Conservation (phyloP, 1,140 invertebrate genomes). For the Anagrus nilaparvatae region DNA sequence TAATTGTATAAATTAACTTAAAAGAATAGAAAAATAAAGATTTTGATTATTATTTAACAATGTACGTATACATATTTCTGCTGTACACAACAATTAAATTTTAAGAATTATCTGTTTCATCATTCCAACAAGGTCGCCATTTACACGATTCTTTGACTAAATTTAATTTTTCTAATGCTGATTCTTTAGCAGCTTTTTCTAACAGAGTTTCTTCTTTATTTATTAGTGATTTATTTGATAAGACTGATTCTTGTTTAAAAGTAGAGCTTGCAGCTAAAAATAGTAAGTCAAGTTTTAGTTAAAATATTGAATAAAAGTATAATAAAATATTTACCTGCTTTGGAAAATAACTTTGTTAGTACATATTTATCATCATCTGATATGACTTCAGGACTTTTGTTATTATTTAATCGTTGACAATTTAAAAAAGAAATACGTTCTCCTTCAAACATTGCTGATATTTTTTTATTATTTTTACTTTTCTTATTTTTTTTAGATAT, state of each 20-base stretch:
- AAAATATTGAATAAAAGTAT: too few relatives aligned
- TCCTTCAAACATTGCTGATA: constrained; percentile 49
- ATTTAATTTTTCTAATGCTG: constrained; percentile 38
- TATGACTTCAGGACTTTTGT: constrained; percentile 24
- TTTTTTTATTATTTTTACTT: too few relatives aligned
- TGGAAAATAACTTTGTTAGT: constrained; percentile 58
- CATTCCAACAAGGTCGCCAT: constrained; percentile 35
- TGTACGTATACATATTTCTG: too few relatives aligned
- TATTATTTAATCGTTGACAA: constrained; percentile 32
- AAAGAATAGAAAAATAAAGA: too few relatives aligned
- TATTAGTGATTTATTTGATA: constrained; percentile 25
- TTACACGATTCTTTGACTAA: constrained; percentile 33
- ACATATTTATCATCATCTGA: constrained; percentile 61
- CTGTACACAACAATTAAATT: too few relatives aligned
- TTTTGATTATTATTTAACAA: too few relatives aligned
- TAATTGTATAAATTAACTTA: too few relatives aligned
- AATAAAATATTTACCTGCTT: constrained; percentile 43
- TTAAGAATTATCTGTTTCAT: too few relatives aligned
- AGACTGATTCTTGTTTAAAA: constrained; percentile 35
- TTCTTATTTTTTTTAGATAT: constrained; percentile 20
- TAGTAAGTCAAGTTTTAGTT: constrained; percentile 4
- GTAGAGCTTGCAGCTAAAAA: constrained; percentile 36
- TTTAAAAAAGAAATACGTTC: constrained; percentile 47
- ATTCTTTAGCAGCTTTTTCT: constrained; percentile 32
- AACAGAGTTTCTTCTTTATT: constrained; percentile 25